Evolutionary conservation across 1,140 invertebrate genomes (phyloP), one percentile per base, ranked within the genome.

Genomic region (Bombus waltoni): DNA sequence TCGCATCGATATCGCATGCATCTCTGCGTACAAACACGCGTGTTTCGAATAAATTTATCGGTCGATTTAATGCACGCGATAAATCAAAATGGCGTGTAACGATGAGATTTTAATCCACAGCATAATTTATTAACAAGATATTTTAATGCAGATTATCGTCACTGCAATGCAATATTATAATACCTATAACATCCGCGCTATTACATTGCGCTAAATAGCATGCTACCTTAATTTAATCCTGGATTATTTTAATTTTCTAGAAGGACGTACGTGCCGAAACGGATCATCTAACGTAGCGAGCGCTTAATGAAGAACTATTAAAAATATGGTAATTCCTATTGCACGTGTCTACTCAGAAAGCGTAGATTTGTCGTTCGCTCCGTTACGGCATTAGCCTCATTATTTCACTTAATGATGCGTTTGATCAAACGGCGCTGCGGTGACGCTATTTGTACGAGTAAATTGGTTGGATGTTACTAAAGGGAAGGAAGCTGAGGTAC

Each of bases 391-490:
- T 89, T 87, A 74, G 85, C 83, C 87, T 91, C 87, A 87, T 91
- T 91, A 91, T 91, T 87, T 91, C 79, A 89, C 73, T 91, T 89
- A 91, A 91, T 89, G 89, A 74, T 42, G 87, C 80, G 82, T 89
- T 91, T 91, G 90, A 90, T 91, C 79, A 87, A 90, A 90, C 89
- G 90, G n/a, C 71, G 85, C 70, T 74, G 88, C 80, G 83, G 90
- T 82, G 81, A 83, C 71, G 89, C 90, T 91, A 89, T 91, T 91
- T 91, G 90, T 91, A 84, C 87, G 85, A 87, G 85, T 91, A 91
- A 91, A 91, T 91, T 91, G 89, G 89, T 87, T 81, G 90, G 89
- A 86, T 81, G 89, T 90, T 89, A 70, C 85, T 83, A 87, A 87
- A 87, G 86, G 90, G 89, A 88, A 88, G 71, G 83, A 85, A 82